These are phyloP conservation scores for Vombatus ursinus DNA, from an alignment of 2,113 vertebrate genomes.

Conservation along the genomic window DNA sequence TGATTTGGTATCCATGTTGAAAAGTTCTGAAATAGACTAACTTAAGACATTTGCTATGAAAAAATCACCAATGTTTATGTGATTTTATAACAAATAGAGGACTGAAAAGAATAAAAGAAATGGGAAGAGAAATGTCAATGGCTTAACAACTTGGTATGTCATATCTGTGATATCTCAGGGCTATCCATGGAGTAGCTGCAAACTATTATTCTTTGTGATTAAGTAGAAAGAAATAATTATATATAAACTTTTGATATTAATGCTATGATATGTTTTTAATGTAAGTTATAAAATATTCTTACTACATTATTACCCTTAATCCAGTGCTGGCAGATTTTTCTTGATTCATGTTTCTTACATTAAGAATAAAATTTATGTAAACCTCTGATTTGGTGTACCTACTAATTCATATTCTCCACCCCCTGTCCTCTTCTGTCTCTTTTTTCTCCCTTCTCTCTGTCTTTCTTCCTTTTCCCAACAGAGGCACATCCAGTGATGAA, in stretches of 20 bases:
- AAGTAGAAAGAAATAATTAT: not conserved
- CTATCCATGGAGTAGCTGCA: not conserved
- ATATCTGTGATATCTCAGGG: not conserved
- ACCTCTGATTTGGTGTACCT: not conserved
- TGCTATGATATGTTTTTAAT: not conserved
- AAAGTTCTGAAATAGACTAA: not conserved
- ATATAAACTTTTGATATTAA: not conserved
- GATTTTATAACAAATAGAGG: not conserved
- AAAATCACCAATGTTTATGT: not conserved
- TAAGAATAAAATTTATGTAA: not conserved
- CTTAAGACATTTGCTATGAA: not conserved
- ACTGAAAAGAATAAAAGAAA: not conserved
- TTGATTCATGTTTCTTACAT: not conserved
- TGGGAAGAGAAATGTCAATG: not conserved
- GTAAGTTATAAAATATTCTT: not conserved
- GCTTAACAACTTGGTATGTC: not conserved
- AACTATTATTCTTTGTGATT: not conserved
- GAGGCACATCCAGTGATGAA: slow-evolving; percentile 94
- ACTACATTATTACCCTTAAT: not conserved
- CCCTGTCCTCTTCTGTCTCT: not conserved
- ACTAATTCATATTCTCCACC: not conserved
- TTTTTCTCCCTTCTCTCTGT: not conserved
- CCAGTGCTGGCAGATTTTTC: not conserved
- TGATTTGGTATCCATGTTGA: not conserved
- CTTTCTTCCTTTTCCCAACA: slow-evolving; percentile 74